Evolutionary conservation across 2,797 vertebrate species (phyloP).

Genomic region (Aeoliscus strigatus): DNA sequence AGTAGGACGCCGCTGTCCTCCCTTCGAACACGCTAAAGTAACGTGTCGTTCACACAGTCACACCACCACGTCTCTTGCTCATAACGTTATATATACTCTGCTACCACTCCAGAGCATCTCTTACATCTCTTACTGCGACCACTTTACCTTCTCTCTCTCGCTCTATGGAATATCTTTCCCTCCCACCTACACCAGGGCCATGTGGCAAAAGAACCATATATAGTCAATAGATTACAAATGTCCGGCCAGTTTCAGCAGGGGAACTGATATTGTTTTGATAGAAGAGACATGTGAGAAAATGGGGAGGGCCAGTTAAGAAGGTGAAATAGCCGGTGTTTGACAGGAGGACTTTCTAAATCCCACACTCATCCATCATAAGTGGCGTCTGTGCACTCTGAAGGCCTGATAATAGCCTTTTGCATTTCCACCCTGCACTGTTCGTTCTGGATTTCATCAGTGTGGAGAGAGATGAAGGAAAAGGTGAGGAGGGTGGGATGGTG

Average conservation of each 20-base stretch:
- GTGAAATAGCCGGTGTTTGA: conserved; percentile 56
- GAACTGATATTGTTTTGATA: conserved; percentile 40
- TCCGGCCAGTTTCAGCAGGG: conserved; percentile 30
- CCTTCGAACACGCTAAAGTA: background rate
- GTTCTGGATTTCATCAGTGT: conserved; percentile 54
- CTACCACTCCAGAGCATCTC: conserved; percentile 56
- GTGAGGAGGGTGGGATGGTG: conserved; percentile 25
- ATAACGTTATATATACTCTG: too few relatives aligned
- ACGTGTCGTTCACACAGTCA: conserved; percentile 79
- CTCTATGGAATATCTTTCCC: conserved; percentile 32
- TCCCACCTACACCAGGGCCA: conserved; percentile 20
- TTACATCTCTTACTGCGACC: conserved; percentile 15
- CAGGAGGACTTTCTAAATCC: conserved; percentile 71
- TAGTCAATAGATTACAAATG: conserved; percentile 50
- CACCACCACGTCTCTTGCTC: conserved; percentile 76
- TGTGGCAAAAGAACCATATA: conserved; percentile 59
- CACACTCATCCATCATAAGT: conserved; percentile 75
- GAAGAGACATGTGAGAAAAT: conserved; percentile 45
- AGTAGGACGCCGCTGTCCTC: background rate
- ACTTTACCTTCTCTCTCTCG: conserved; percentile 10
- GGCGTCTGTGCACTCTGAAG: conserved; percentile 84
- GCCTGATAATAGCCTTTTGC: conserved; percentile 83
- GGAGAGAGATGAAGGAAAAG: conserved; percentile 21
- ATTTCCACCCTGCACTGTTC: conserved; percentile 72
- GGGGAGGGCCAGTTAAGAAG: conserved; percentile 33